Percentiles rank a stretch among this genome's conserved stretches.
phyloP scores from a whole-genome alignment of 2,888 invertebrate species.

The Branchellion lobata region DNA sequence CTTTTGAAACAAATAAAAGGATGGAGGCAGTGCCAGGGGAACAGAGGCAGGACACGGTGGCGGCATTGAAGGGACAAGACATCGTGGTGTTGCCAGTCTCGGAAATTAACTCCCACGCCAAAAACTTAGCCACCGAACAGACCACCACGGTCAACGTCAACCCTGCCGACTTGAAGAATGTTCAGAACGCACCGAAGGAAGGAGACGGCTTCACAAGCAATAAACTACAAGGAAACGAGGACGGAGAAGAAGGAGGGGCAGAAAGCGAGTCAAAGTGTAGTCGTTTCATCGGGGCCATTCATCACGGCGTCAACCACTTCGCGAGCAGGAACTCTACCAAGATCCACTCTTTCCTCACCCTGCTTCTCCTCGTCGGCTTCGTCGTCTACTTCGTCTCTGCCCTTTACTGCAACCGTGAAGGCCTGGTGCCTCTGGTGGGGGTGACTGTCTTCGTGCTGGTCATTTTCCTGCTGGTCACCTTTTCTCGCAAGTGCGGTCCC shows the following conservation, averaged over 20 bases:
- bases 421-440: slow-evolving; percentile 30
- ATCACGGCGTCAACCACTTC: slow-evolving; percentile 17
- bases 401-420: slow-evolving; percentile 20
- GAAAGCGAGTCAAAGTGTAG: slow-evolving; percentile 27
- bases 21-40: background rate
- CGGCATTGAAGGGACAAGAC: slow-evolving; percentile 37
- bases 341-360: slow-evolving; percentile 37
- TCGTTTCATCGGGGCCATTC: slow-evolving; percentile 24
- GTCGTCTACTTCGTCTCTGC: slow-evolving; percentile 47
- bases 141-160: background rate
- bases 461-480: slow-evolving; percentile 22
- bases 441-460: slow-evolving; percentile 44
- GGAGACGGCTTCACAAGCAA: background rate
- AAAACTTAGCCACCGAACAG: background rate
- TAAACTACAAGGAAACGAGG: slow-evolving; percentile 15
- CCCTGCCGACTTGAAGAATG: background rate
- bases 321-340: background rate
- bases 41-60: slow-evolving; percentile 30
- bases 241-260: background rate
- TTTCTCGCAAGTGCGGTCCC: slow-evolving; percentile 42
- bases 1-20: no score
- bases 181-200: background rate
- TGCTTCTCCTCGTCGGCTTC: slow-evolving; percentile 36
- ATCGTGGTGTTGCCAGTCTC: slow-evolving; percentile 23
- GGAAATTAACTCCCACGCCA: background rate